These are phyloP conservation scores for Pleuronectes platessa DNA, from an alignment of 2,113 vertebrate species.

Conservation along the genomic window DNA sequence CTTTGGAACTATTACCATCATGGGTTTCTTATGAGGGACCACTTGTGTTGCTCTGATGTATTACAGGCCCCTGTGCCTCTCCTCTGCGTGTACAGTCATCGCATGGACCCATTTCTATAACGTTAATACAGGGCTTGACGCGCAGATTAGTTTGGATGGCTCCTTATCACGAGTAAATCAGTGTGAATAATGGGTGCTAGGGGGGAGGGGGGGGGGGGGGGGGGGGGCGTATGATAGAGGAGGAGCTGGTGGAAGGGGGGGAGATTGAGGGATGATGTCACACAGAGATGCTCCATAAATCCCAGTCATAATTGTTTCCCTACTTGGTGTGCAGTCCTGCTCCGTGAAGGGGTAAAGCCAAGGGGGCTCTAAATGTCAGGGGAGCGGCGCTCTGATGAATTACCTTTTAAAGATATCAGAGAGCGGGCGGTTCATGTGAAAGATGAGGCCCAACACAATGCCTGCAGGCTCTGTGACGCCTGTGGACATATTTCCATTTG, in stretches of 20 bases:
- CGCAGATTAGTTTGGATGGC: slow-evolving; percentile 49
- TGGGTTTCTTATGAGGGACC: slow-evolving; percentile 50
- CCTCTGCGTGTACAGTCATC: slow-evolving; percentile 30
- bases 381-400: slow-evolving; percentile 79
- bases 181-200: slow-evolving; percentile 65
- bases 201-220: neutral
- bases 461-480: slow-evolving; percentile 60
- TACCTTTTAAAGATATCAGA: slow-evolving; percentile 83
- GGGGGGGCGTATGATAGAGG: slow-evolving; percentile 54
- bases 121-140: slow-evolving; percentile 58
- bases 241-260: slow-evolving; percentile 23
- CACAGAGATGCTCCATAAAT: slow-evolving; percentile 79
- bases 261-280: slow-evolving; percentile 68
- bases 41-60: slow-evolving; percentile 47
- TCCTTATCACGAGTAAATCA: slow-evolving; percentile 68
- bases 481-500: slow-evolving; percentile 71
- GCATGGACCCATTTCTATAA: slow-evolving; percentile 35
- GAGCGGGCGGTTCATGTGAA: slow-evolving; percentile 69
- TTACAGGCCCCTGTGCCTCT: slow-evolving; percentile 1
- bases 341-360: slow-evolving; percentile 79
- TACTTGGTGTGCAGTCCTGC: slow-evolving; percentile 75
- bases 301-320: slow-evolving; percentile 79
- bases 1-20: slow-evolving; percentile 53
- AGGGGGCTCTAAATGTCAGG: slow-evolving; percentile 79
- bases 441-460: slow-evolving; percentile 69